Evolutionary conservation across 2,888 invertebrate genomes (phyloP).

Genomic region (Pseudoips prasinana): DNA sequence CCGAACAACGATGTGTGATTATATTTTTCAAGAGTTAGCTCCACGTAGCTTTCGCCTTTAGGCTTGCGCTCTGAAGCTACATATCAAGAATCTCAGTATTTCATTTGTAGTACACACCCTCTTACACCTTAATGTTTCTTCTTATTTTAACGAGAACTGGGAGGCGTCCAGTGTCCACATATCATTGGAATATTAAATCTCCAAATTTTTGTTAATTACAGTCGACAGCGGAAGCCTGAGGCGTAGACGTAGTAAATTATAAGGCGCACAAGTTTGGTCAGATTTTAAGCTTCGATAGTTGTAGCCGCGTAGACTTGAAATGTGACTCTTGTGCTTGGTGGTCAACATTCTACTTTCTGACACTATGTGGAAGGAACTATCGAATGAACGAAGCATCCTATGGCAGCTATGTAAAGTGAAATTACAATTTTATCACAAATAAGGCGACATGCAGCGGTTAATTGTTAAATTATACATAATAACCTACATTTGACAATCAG

Average conservation of each 20-base stretch:
- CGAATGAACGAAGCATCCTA: conserved; percentile 35
- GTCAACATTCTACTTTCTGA: conserved; percentile 41
- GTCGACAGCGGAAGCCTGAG: conserved; percentile 50
- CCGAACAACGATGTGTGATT: conserved; percentile 20
- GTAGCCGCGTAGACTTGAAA: conserved; percentile 43
- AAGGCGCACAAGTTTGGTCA: conserved; percentile 47
- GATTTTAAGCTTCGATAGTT: conserved; percentile 44
- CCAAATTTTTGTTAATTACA: conserved; percentile 23
- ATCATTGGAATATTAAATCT: conserved; percentile 31
- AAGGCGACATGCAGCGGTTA: too few relatives aligned
- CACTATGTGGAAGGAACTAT: conserved; percentile 33
- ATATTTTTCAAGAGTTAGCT: conserved; percentile 27
- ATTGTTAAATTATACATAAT: too few relatives aligned
- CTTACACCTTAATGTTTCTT: conserved; percentile 17
- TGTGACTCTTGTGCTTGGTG: conserved; percentile 50
- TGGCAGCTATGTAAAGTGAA: conserved; percentile 5
- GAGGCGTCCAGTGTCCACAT: conserved; percentile 45
- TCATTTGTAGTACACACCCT: conserved; percentile 36
- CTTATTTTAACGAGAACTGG: conserved; percentile 20
- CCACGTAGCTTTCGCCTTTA: conserved; percentile 55
- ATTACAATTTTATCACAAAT: too few relatives aligned
- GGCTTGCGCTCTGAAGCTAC: conserved; percentile 64
- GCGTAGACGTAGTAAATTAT: conserved; percentile 41
- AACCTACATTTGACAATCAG: too few relatives aligned
- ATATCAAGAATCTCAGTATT: conserved; percentile 74